Base-by-base conservation (phyloP, 2,888 invertebrate species). In the Biston betularia region DNA sequence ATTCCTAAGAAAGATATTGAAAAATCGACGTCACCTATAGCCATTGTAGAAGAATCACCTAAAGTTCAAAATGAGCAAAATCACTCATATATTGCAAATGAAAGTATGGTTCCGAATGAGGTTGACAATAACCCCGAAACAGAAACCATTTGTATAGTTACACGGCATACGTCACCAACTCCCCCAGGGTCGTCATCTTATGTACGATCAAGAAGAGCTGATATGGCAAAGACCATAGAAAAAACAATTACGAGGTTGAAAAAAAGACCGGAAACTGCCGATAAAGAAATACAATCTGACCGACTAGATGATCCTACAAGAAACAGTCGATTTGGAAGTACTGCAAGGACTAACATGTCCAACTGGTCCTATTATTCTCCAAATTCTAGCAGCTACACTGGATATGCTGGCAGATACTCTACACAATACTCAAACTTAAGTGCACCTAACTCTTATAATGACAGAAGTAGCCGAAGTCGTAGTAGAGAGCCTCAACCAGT, bases 131-230 rank as follows among this genome's bases (percentile, higher is more conserved):
- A 87, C 60, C 83, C 81, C 74, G 92, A 91, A 82, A 90, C 95
- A 5, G 92, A 91, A 82, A 90, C 95, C 5, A 84, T 97, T 4
- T 94, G 94, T 6, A 95, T 97, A 58, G 94, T 97, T 4, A 97
- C 97, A 0, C 94, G 97, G 66, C 96, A 96, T 38, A 97, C 97
- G 0, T 97, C 97, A 15, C 97, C 97, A 0, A 96, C 96, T 0
- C 96, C 96, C 5, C 96, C 96, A 0, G 95, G 96, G 0, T 95
- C 95, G 0, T 93, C 95, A 0, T 89, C 92, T 42, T 96, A 95
- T 72, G 89, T 96, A 10, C 92, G 96, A 72, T 95, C 95, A 34
- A 94, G 96, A 75, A 94, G 97, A 81, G 95, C 95, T 0, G 97
- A 97, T 75, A 94, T 96, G 79, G 96, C 96, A 7, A 96, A 96